A percentile compares a stretch with the other conserved stretches of the same genome.
These are phyloP conservation scores for Coronaproctus castanopsis DNA, from an alignment of 2,888 invertebrate genomes.

Conservation along the genomic window DNA sequence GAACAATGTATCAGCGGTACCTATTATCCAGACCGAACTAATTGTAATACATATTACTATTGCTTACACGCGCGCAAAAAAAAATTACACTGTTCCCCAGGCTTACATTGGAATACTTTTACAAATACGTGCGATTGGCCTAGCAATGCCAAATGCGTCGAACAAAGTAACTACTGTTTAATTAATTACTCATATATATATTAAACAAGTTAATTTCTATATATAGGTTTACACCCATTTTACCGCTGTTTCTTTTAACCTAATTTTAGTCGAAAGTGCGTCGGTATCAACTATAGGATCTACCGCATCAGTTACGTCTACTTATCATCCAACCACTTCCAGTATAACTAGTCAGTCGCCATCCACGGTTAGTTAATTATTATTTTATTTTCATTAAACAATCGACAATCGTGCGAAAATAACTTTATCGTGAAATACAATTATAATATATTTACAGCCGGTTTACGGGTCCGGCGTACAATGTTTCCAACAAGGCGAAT, in stretches of 20 bases:
- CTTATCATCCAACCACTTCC: no score
- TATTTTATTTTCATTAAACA: no score
- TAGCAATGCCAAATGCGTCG: constrained; percentile 41
- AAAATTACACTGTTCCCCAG: constrained; percentile 55
- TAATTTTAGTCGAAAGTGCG: no score
- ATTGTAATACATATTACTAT: constrained; percentile 12
- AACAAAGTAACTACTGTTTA: neutral
- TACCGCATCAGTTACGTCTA: no score
- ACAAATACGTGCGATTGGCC: constrained; percentile 64
- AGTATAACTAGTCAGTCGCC: no score
- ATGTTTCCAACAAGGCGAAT: constrained; percentile 36
- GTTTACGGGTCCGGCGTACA: neutral
- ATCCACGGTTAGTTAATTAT: no score
- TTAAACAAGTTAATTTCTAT: no score
- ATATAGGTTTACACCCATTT: no score
- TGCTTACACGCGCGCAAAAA: constrained; percentile 43
- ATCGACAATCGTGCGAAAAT: no score
- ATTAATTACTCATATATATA: no score
- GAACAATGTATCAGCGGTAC: constrained; percentile 21
- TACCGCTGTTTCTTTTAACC: no score
- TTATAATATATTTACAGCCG: neutral
- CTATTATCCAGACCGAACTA: constrained; percentile 10
- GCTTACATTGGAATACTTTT: constrained; percentile 54
- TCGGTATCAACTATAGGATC: no score
- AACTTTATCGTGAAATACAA: neutral